Base-by-base conservation (phyloP, 64 coral and sea anemone species). In the Pocillopora damicornis region DNA sequence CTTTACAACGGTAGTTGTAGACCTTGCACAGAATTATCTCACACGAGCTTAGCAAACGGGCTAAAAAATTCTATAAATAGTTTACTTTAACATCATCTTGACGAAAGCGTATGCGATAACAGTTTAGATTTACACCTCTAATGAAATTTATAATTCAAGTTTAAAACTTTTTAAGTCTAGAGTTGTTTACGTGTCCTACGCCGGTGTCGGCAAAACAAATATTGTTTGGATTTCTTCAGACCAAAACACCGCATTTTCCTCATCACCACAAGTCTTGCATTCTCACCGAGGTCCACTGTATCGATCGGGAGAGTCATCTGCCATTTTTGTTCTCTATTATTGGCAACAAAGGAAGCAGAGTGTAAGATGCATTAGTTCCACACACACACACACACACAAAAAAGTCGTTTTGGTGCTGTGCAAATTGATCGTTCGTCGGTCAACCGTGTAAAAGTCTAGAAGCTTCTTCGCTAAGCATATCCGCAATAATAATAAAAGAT, bases 71-170 rank as follows among this genome's bases (percentile, higher is more conserved):
- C 79, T 58, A 71, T 72, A 72, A 85, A 82, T 67, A 85, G 81
- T 65, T 72, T 58, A 58, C 9, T 57, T 14, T 8, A 81, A 35
- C 26, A 61, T 65, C 37, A 23, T 58, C 65, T 85, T 58, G 81
- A 71, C 45, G 64, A 82, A 58, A 81, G 26, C 8, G 34, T 10
- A 14, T 38, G 59, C 61, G 38, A 37, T 25, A 72, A 71, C 72
- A 72, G 35, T 66, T 85, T 51, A 51, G 72, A 85, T 85, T 85
- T 85, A 72, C 81, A 85, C 81, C 22, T 72, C 81, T 85, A 68
- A 72, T 85, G 81, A 85, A 85, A 69, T 72, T 85, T 15, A 85
- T 26, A 37, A 71, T 68, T 38, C 65, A 85, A 85, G 62, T 20
- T 85, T 12, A 22, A 11, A 58, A n/a, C 65, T 66, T 57, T 51